Conservation (phyloP, 2,113 vertebrate genomes). For the Albula goreensis region DNA sequence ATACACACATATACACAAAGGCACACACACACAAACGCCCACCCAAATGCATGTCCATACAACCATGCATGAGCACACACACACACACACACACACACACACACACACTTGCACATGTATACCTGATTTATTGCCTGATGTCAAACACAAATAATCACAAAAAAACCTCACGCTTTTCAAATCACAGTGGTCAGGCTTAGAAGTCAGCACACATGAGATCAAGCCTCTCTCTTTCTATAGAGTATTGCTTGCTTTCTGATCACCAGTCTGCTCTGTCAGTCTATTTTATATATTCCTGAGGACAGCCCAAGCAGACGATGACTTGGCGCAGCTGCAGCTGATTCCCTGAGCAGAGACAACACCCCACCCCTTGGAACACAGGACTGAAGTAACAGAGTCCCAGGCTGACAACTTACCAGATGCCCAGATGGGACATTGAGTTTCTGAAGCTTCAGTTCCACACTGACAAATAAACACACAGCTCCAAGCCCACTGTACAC, state of each 20-base stretch:
- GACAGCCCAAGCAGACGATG: not conserved
- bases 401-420: not conserved
- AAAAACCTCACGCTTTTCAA: too few species aligned
- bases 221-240: too few species aligned
- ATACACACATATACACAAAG: not conserved
- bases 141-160: too few species aligned
- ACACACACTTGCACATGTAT: not conserved
- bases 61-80: not conserved
- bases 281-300: not conserved
- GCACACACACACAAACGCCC: not conserved
- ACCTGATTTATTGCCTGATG: too few species aligned
- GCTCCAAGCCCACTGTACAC: not conserved
- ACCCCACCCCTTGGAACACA: not conserved
- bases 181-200: too few species aligned
- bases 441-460: not conserved
- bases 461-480: not conserved
- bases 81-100: not conserved
- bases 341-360: not conserved
- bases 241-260: not conserved
- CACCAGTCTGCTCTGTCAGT: too few species aligned
- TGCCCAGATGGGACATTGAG: not conserved
- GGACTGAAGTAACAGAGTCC: not conserved
- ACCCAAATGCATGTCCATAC: not conserved
- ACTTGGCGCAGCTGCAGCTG: not conserved
- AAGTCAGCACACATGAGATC: too few species aligned